Percentiles rank a stretch among this genome's conserved stretches.
Evolutionary conservation across 2,888 invertebrate species (phyloP).

Genomic region (Nowickia ferox): DNA sequence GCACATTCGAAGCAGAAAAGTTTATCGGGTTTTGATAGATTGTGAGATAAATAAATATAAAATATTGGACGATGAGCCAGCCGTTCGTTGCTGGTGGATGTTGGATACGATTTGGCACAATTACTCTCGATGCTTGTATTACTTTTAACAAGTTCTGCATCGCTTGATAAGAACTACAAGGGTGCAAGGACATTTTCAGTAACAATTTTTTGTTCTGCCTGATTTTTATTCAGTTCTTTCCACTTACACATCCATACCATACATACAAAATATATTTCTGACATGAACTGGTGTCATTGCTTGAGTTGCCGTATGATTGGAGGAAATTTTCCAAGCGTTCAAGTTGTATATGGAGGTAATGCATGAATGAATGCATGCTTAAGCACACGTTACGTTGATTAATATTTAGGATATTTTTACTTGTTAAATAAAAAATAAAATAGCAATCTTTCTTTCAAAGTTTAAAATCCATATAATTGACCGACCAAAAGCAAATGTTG

Average conservation of each 20-base stretch:
- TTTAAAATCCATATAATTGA: slow-evolving; percentile 47
- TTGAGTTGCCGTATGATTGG: slow-evolving; percentile 44
- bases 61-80: background rate
- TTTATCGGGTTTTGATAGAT: slow-evolving; percentile 43
- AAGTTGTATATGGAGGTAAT: slow-evolving; percentile 4
- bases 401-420: background rate
- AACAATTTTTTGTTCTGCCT: background rate
- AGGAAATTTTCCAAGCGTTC: slow-evolving; percentile 37
- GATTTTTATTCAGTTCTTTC: background rate
- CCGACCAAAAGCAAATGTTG: slow-evolving; percentile 37
- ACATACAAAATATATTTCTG: slow-evolving; percentile 8
- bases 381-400: slow-evolving; percentile 1
- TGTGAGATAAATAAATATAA: slow-evolving; percentile 26
- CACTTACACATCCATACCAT: background rate
- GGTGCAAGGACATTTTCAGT: slow-evolving; percentile 35
- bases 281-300: slow-evolving; percentile 50
- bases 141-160: slow-evolving; percentile 31
- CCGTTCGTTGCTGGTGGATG: background rate
- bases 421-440: background rate
- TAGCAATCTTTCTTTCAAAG: background rate
- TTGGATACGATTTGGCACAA: slow-evolving; percentile 32
- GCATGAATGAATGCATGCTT: slow-evolving; percentile 28
- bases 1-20: slow-evolving; percentile 18
- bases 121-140: slow-evolving; percentile 25
- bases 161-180: slow-evolving; percentile 17